Evolutionary conservation across 2,113 vertebrate genomes (phyloP).

Genomic region (Gavialis gangeticus): DNA sequence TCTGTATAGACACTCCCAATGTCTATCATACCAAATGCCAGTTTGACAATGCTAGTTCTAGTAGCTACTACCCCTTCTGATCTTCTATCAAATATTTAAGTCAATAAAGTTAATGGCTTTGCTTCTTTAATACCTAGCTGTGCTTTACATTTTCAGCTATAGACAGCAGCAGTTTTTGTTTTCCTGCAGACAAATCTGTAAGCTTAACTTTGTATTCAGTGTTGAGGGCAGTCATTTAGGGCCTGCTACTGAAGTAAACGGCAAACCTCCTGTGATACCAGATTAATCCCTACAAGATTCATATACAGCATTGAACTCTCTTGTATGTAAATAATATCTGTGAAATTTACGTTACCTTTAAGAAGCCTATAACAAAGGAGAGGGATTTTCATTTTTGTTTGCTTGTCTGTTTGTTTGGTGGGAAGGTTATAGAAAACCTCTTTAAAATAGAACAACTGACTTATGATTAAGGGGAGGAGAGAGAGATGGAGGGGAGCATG

Average conservation of each 20-base stretch:
- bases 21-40: background rate
- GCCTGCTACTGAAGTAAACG: too few relatives aligned
- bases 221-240: too few relatives aligned
- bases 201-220: too few relatives aligned
- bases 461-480: background rate
- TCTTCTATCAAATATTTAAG: background rate
- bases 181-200: too few relatives aligned
- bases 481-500: too few relatives aligned
- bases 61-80: background rate
- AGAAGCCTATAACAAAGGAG: background rate
- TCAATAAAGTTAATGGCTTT: background rate
- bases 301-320: background rate
- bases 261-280: background rate
- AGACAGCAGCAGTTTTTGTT: too few relatives aligned
- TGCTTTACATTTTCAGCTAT: background rate
- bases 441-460: background rate
- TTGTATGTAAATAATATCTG: background rate
- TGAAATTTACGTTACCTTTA: background rate
- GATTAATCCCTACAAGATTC: background rate
- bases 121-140: background rate
- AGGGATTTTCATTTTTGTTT: background rate
- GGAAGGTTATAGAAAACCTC: too few relatives aligned
- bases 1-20: too few relatives aligned
- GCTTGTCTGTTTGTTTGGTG: too few relatives aligned
- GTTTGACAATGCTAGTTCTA: background rate